These are phyloP conservation scores for Thermophis baileyi DNA, from an alignment of 2,113 vertebrate species.

Conservation along the genomic window DNA sequence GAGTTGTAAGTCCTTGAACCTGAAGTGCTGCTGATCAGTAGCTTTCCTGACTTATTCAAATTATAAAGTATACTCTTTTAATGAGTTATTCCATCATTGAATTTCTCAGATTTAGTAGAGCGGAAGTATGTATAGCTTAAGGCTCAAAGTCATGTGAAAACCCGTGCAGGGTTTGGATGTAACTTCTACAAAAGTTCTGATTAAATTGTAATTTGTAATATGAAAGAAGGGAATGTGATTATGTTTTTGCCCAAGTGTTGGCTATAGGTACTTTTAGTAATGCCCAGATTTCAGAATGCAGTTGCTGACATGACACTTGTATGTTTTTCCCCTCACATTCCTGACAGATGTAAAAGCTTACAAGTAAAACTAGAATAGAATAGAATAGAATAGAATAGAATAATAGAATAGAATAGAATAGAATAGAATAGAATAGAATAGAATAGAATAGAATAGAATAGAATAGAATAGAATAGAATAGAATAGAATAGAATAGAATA, in stretches of 20 bases:
- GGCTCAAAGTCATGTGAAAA: not conserved
- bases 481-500: too few species aligned
- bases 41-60: not conserved
- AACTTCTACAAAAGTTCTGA: not conserved
- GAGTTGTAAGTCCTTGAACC: not conserved
- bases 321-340: not conserved
- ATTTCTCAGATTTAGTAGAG: not conserved
- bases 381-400: too few species aligned
- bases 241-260: not conserved
- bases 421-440: too few species aligned
- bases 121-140: not conserved
- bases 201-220: not conserved
- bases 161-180: not conserved
- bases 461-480: too few species aligned
- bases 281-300: not conserved
- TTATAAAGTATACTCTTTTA: not conserved
- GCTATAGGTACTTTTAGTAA: not conserved
- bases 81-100: not conserved
- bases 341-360: not conserved
- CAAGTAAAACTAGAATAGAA: not conserved
- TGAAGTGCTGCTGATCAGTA: not conserved
- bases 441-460: too few species aligned
- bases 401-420: too few species aligned
- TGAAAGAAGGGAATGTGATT: not conserved
- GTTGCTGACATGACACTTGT: not conserved